phyloP scores from a whole-genome alignment of 2,797 vertebrate genomes.

The Darevskia mixta region DNA sequence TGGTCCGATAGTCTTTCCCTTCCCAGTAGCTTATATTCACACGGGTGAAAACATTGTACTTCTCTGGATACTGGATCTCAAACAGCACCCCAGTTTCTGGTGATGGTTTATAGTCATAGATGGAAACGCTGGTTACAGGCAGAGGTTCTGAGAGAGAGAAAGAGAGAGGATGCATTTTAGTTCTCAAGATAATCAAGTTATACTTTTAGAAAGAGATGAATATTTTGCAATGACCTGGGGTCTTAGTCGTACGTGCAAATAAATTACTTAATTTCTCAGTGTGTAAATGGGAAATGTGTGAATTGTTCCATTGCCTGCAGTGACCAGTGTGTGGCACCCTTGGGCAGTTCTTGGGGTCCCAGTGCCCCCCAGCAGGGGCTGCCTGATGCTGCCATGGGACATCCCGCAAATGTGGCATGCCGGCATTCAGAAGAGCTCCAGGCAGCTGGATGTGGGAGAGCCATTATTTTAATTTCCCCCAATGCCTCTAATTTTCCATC shows the following conservation, averaged over 20 bases:
- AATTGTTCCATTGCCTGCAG: background rate
- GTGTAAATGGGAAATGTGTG: no score
- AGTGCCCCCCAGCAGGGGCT: no score
- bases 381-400: background rate
- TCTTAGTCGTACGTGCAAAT: accelerated
- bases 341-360: background rate
- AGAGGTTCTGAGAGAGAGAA: conserved; percentile 85
- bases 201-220: background rate
- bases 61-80: conserved; percentile 88
- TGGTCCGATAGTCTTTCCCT: conserved; percentile 85
- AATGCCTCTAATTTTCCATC: background rate
- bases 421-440: background rate
- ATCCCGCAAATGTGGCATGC: background rate
- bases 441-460: background rate
- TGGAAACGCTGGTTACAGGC: conserved; percentile 86
- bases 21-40: conserved; percentile 96
- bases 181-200: background rate
- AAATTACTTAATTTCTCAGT: background rate
- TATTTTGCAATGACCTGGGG: accelerated
- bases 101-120: conserved; percentile 90
- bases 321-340: background rate
- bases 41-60: conserved; percentile 90
- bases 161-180: background rate
- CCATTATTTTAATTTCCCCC: background rate
- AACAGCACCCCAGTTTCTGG: conserved; percentile 95